phyloP scores from a whole-genome alignment of 2,113 vertebrate species.

The Indri indri region DNA sequence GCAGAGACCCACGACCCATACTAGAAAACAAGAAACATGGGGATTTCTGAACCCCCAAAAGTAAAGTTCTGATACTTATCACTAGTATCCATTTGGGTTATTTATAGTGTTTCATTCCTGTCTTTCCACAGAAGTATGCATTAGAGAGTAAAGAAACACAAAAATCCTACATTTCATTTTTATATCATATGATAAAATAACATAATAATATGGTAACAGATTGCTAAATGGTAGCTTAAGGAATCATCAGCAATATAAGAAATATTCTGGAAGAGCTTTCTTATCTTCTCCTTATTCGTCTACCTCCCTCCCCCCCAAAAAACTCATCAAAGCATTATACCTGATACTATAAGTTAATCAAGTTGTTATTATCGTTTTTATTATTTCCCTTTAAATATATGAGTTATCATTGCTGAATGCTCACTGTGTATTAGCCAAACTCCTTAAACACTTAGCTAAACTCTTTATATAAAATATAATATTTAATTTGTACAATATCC shows the following conservation, averaged over 20 bases:
- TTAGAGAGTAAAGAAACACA: background rate
- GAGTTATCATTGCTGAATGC: background rate
- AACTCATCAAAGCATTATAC: background rate
- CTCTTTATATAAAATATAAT: background rate
- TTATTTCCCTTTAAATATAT: background rate
- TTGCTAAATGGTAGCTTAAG: background rate
- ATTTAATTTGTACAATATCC: background rate
- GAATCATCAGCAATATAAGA: background rate
- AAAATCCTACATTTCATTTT: background rate
- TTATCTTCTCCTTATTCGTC: background rate
- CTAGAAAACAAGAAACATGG: background rate
- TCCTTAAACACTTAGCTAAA: background rate
- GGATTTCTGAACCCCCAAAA: background rate
- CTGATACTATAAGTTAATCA: background rate
- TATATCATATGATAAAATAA: background rate
- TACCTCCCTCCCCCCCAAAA: fast-evolving
- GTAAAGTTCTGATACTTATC: background rate
- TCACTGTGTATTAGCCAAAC: background rate
- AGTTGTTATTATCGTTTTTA: background rate
- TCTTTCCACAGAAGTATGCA: background rate
- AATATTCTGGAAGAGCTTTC: background rate
- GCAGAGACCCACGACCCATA: background rate
- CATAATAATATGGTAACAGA: background rate
- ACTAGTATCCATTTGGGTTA: background rate
- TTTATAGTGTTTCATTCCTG: background rate